Conservation (phyloP, 2,113 vertebrate genomes). For the Oreotrochilus melanogaster region DNA sequence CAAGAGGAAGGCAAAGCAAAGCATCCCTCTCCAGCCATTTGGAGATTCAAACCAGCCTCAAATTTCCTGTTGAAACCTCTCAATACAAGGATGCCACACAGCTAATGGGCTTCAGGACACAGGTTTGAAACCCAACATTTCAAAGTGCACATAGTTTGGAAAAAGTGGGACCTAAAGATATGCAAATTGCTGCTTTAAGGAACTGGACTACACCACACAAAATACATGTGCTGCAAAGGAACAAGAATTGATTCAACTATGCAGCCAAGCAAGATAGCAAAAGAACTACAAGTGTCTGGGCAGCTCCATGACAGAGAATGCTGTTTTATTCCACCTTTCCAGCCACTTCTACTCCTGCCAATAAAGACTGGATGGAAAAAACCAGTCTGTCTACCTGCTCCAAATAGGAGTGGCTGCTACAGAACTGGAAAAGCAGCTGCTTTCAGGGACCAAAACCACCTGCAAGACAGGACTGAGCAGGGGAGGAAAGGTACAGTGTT, state of each 20-base stretch:
- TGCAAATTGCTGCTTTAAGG: not conserved
- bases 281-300: not conserved
- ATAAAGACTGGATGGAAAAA: not conserved
- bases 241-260: not conserved
- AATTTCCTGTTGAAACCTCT: not conserved
- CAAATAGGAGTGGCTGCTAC: not conserved
- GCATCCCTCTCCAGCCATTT: not conserved
- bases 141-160: not conserved
- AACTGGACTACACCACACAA: not conserved
- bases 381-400: not conserved
- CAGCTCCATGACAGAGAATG: not conserved
- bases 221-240: not conserved
- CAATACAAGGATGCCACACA: not conserved
- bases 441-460: not conserved
- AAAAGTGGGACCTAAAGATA: not conserved
- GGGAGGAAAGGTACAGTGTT: fast-evolving
- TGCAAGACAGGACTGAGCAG: not conserved
- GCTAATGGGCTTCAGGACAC: not conserved
- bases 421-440: not conserved
- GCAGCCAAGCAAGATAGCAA: not conserved
- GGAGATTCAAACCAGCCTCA: not conserved
- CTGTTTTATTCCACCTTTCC: not conserved
- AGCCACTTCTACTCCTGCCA: not conserved
- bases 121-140: not conserved
- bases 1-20: not conserved